A percentile compares a stretch with the other conserved stretches of the same genome.
phyloP scores from a whole-genome alignment of 2,797 vertebrate species.

The Tokudaia muenninki region DNA sequence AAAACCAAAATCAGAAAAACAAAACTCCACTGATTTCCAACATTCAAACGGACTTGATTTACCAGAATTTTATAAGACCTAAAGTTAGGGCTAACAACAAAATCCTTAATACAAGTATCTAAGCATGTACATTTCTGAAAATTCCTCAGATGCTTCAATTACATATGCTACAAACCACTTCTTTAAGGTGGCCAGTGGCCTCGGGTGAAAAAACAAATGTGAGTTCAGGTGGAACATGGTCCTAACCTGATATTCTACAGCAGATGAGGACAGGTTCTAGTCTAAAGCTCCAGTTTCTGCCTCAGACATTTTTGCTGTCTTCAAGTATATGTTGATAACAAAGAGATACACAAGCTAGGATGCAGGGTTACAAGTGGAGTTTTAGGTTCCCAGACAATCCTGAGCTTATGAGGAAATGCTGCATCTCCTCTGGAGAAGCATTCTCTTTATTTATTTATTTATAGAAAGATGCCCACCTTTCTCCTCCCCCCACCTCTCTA shows the following conservation, averaged over 20 bases:
- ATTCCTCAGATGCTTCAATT: not conserved
- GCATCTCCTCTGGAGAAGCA: not conserved
- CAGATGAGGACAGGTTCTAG: not conserved
- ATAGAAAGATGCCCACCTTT: not conserved
- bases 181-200: not conserved
- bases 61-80: not conserved
- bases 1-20: not conserved
- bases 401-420: not conserved
- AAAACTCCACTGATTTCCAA: not conserved
- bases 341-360: not conserved
- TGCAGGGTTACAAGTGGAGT: not conserved
- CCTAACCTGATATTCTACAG: not conserved
- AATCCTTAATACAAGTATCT: not conserved
- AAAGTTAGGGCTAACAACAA: not conserved
- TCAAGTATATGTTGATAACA: not conserved
- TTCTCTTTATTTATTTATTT: constrained; percentile 44
- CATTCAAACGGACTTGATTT: not conserved
- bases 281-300: not conserved
- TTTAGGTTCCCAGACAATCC: not conserved
- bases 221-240: not conserved
- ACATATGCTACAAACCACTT: not conserved
- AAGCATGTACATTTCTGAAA: not conserved
- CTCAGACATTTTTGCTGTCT: not conserved
- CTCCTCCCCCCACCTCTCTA: not conserved
- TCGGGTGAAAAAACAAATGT: not conserved